Evolutionary conservation across 2,888 invertebrate species (phyloP), one percentile per base, ranked within the genome.

Genomic region (Caenorhabditis becei): DNA sequence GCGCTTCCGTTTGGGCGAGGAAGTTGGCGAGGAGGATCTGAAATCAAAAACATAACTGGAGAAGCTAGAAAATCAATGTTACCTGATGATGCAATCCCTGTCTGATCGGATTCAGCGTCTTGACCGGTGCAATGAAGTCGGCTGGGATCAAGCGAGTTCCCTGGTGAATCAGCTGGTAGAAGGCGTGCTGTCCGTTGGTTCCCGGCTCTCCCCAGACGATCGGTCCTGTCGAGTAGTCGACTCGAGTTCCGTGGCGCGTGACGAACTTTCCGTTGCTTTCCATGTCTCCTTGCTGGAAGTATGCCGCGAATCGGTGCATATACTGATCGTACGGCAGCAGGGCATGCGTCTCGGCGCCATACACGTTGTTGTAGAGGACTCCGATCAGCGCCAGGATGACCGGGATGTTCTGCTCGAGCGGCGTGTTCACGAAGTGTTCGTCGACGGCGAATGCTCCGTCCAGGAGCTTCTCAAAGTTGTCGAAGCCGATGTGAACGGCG

Each of bases 121-220:
- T 94, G 0, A 95, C 96, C 0, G 98, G 96, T 10, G 96, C 96
- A 89, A 99, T 95, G 92, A 99, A 99, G 93, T 99, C 98, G 91
- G 96, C 95, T 2, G 99, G 98, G 90, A 99, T 96, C 87, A 97
- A 92, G 82, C 96, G 94, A 23, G 94, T 95, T 47, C 93, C 86
- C 59, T 86, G 83, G 63, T 80, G 77, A 24, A 82, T 82, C 54
- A 74, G 44, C 92, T 99, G 99, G 92, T 99, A 99, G 93, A 99
- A 99, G 74, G 99, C 99, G 93, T 99, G 99, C 91, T 99, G 99
- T 0, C 99, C 99, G 92, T 99, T 99, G 51, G 99, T 99, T 23
- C 99, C 99, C 0, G 99, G 97, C 92, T 99, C 98, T 67, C 99
- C 99, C 97, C 97, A 97, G 66, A 96, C 95, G 83, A 96, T 95